These are phyloP conservation scores for Epizoanthus stellaris DNA, from an alignment of 92 coral and sea anemone genomes.

Conservation along the genomic window DNA sequence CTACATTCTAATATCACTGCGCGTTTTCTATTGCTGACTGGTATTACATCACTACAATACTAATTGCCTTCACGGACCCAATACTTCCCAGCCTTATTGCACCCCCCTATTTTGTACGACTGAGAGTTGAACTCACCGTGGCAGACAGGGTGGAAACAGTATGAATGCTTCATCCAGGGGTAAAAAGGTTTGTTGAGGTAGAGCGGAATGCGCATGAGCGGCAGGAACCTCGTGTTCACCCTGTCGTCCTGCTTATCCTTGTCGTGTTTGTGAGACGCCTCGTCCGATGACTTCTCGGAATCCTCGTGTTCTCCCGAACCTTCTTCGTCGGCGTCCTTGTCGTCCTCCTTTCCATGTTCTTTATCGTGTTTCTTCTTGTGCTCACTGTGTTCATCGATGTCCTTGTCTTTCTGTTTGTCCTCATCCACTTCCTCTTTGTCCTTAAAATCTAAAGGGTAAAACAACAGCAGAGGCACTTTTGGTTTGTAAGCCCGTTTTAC, in stretches of 20 bases:
- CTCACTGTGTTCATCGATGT: constrained; percentile 15
- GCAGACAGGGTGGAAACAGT: constrained; percentile 48
- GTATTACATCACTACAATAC: neutral
- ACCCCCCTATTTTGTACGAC: neutral
- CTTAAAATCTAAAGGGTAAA: neutral
- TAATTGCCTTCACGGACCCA: neutral
- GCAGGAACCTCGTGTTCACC: constrained; percentile 31
- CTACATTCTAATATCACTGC: too few relatives aligned
- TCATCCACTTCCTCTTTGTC: constrained; percentile 24
- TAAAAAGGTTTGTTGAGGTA: constrained; percentile 43
- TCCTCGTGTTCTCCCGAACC: constrained; percentile 20
- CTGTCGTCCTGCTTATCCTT: constrained; percentile 19
- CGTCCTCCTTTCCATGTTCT: constrained; percentile 18
- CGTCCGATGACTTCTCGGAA: constrained; percentile 18
- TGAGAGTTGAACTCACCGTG: constrained; percentile 9
- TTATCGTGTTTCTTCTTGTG: constrained; percentile 16
- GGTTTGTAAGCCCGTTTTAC: too few relatives aligned
- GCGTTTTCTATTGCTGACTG: too few relatives aligned
- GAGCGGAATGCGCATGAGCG: constrained; percentile 36
- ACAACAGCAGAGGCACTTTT: too few relatives aligned
- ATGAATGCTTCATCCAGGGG: constrained; percentile 44
- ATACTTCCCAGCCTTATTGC: neutral
- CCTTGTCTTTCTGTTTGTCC: constrained; percentile 28
- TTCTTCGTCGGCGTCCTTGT: constrained; percentile 14
- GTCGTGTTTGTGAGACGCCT: neutral